These are phyloP conservation scores for Pheosia gnoma DNA, from an alignment of 2,888 invertebrate genomes.

Conservation along the genomic window DNA sequence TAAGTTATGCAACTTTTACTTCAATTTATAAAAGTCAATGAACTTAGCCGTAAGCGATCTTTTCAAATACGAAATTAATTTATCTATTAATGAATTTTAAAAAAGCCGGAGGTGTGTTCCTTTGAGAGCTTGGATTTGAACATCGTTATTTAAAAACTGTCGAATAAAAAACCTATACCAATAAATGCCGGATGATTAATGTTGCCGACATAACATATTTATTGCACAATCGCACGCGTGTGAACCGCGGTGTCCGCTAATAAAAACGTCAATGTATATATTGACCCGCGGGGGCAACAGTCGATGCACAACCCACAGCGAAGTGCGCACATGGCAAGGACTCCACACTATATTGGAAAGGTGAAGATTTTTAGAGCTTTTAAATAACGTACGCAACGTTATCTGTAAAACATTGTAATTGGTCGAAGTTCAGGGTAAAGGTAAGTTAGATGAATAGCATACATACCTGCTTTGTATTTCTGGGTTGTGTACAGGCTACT, in stretches of 20 bases:
- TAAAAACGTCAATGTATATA: constrained; percentile 1
- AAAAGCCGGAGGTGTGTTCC: background rate
- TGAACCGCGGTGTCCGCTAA: background rate
- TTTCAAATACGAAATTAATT: background rate
- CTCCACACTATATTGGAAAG: constrained; percentile 1
- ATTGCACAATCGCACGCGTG: background rate
- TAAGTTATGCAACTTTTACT: constrained; percentile 1
- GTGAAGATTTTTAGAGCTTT: background rate
- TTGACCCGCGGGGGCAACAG: background rate
- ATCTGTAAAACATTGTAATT: background rate
- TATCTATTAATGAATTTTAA: background rate
- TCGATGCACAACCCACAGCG: background rate
- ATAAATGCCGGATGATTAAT: background rate
- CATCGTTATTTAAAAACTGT: background rate
- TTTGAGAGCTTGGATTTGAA: background rate
- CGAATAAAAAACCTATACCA: background rate
- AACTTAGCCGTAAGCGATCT: background rate
- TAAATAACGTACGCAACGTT: background rate
- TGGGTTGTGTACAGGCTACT: too few species aligned
- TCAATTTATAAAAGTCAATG: background rate
- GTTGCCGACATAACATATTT: background rate
- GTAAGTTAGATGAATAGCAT: background rate
- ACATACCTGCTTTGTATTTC: too few species aligned
- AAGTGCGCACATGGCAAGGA: background rate
- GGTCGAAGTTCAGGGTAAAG: constrained; percentile 2